A percentile compares a stretch with the other conserved stretches of the same genome.
Evolutionary conservation across 2,888 invertebrate genomes (phyloP).

Genomic region (Osedax fenrisi): DNA sequence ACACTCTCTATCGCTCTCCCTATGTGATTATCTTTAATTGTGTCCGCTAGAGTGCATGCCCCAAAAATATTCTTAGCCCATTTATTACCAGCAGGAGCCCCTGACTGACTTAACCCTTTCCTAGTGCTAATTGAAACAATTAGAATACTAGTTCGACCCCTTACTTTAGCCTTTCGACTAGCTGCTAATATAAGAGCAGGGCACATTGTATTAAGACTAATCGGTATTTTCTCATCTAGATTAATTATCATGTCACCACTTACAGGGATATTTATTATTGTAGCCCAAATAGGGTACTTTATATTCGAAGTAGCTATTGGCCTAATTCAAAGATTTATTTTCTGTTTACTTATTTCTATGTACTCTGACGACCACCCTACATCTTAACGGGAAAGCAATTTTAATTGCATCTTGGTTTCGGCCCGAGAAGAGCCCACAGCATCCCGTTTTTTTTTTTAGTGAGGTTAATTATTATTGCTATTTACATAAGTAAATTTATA

Average conservation of each 20-base stretch:
- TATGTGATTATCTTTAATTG: conserved; percentile 60
- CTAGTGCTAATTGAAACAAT: conserved; percentile 66
- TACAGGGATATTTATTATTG: background rate
- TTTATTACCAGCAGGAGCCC: conserved; percentile 62
- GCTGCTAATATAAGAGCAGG: conserved; percentile 69
- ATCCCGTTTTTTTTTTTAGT: conserved; percentile 4
- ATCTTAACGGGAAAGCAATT: conserved; percentile 1
- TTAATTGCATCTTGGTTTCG: conserved; percentile 31
- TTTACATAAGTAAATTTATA: no score
- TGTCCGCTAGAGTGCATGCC: conserved; percentile 59
- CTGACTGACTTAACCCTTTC: conserved; percentile 59
- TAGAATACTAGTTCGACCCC: conserved; percentile 63
- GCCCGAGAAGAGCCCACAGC: conserved; percentile 22
- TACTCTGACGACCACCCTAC: conserved; percentile 36
- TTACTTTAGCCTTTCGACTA: conserved; percentile 62
- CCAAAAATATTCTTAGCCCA: conserved; percentile 60
- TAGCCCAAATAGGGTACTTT: conserved; percentile 31
- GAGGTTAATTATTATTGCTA: no score
- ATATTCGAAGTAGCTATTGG: conserved; percentile 38
- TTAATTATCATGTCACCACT: conserved; percentile 10
- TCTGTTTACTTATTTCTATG: conserved; percentile 36
- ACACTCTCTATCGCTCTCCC: conserved; percentile 57
- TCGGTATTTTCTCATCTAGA: conserved; percentile 47
- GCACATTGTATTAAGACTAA: conserved; percentile 59
- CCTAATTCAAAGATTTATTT: conserved; percentile 39